A percentile compares a stretch with the other conserved stretches of the same genome.
phyloP scores from a whole-genome alignment of 2,888 invertebrate species.

The Drosophila helvetica region DNA sequence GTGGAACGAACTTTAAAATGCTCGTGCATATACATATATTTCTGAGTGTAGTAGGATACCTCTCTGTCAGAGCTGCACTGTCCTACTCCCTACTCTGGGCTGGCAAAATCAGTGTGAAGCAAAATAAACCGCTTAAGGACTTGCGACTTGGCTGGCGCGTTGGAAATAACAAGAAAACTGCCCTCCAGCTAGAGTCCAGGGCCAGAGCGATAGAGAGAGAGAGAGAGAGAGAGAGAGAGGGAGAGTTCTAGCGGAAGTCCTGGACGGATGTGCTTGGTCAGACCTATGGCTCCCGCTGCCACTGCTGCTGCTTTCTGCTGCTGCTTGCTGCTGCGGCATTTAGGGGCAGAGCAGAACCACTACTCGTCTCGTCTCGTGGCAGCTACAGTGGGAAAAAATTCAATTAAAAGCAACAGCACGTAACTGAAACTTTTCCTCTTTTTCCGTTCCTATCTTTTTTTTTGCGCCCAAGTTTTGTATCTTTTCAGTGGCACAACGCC shows the following conservation, averaged over 20 bases:
- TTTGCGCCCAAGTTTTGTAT: conserved; percentile 67
- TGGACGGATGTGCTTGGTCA: conserved; percentile 68
- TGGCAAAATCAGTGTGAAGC: conserved; percentile 73
- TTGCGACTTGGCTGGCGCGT: conserved; percentile 69
- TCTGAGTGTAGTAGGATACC: conserved; percentile 51
- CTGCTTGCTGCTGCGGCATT: conserved; percentile 48
- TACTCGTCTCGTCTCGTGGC: conserved; percentile 28
- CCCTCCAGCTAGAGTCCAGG: conserved; percentile 54
- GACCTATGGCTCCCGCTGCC: conserved; percentile 53
- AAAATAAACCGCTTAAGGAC: conserved; percentile 79
- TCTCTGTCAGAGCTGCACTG: conserved; percentile 48
- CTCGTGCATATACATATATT: not conserved
- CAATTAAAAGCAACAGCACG: conserved; percentile 82
- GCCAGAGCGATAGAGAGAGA: not conserved
- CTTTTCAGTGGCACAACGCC: conserved; percentile 45
- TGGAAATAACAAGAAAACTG: conserved; percentile 75
- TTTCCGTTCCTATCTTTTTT: conserved; percentile 27
- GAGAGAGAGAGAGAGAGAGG: not conserved
- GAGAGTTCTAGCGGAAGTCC: conserved; percentile 49
- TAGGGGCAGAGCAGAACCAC: conserved; percentile 42
- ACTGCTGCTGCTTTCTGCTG: conserved; percentile 6
- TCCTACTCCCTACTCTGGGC: conserved; percentile 25
- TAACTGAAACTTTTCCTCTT: conserved; percentile 76
- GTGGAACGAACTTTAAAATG: not conserved
- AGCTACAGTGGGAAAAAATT: conserved; percentile 67